These are phyloP conservation scores for Fragum fragum DNA, from an alignment of 2,888 invertebrate species.

Conservation along the genomic window DNA sequence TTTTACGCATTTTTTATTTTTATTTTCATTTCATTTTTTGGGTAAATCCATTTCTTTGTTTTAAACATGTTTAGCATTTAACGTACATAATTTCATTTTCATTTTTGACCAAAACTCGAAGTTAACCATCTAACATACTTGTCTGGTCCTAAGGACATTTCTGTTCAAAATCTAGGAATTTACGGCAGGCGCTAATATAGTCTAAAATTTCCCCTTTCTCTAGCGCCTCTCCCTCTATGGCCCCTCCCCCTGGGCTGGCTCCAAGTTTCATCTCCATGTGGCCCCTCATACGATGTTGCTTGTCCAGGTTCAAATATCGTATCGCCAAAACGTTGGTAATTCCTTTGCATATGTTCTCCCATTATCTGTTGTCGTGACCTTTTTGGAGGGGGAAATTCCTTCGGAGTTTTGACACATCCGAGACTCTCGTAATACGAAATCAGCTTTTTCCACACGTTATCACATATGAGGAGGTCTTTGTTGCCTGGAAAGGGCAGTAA, in stretches of 20 bases:
- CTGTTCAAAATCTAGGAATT: too few relatives aligned
- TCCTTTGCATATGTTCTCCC: neutral
- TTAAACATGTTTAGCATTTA: too few relatives aligned
- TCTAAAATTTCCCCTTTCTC: neutral
- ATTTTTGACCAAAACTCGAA: too few relatives aligned
- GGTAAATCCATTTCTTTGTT: too few relatives aligned
- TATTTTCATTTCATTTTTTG: too few relatives aligned
- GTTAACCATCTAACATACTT: too few relatives aligned
- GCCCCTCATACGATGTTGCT: slow-evolving; percentile 34
- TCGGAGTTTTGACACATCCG: slow-evolving; percentile 54
- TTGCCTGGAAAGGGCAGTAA: slow-evolving; percentile 77
- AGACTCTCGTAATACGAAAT: slow-evolving; percentile 64
- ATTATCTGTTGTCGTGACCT: slow-evolving; percentile 31
- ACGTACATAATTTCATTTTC: too few relatives aligned
- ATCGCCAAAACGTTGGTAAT: slow-evolving; percentile 24
- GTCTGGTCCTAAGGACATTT: too few relatives aligned
- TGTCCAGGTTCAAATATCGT: slow-evolving; percentile 24
- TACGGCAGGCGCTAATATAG: too few relatives aligned
- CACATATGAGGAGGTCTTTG: slow-evolving; percentile 72
- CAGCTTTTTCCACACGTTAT: slow-evolving; percentile 75
- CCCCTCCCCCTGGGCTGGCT: neutral
- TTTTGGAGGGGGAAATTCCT: slow-evolving; percentile 46
- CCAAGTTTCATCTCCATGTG: neutral
- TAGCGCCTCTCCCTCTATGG: neutral
- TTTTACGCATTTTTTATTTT: too few relatives aligned